A percentile compares a stretch with the other conserved stretches of the same genome.
Conservation (phyloP, 2,113 vertebrate species). For the Alosa alosa region DNA sequence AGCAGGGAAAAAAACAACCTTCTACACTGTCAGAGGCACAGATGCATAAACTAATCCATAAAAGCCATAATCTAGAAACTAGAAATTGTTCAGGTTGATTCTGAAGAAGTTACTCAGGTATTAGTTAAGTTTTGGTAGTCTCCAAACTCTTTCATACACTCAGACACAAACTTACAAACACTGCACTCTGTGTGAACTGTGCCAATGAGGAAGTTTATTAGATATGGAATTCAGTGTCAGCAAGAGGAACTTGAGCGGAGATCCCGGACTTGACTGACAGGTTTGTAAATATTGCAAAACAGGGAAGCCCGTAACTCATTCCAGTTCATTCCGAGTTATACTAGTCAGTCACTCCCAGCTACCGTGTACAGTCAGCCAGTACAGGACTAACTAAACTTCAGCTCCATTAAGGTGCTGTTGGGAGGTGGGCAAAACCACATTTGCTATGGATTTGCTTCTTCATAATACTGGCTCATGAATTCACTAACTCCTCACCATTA, state of each 20-base stretch:
- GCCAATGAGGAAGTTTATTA: background rate
- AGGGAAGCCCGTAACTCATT: too few species aligned
- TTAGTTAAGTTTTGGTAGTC: too few species aligned
- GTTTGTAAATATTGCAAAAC: background rate
- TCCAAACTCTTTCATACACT: background rate
- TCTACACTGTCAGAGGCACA: background rate
- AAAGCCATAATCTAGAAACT: too few species aligned
- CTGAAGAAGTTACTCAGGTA: too few species aligned
- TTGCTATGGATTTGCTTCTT: background rate
- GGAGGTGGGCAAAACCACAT: background rate
- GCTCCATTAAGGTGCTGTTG: background rate
- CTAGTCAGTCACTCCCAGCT: too few species aligned
- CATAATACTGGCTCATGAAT: background rate
- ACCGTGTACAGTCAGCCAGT: background rate
- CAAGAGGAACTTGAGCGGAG: background rate
- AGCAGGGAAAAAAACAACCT: constrained; percentile 1
- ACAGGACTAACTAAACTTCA: background rate
- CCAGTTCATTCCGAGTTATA: background rate
- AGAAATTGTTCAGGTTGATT: background rate
- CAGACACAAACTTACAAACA: background rate
- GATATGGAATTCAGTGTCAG: background rate
- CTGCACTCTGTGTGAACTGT: background rate
- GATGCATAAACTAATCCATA: background rate
- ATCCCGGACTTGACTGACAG: background rate
- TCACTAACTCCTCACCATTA: too few species aligned